A percentile compares a stretch with the other conserved stretches of the same genome.
Conservation (phyloP, 2,888 invertebrate species). For the Sphaerophoria taeniata region DNA sequence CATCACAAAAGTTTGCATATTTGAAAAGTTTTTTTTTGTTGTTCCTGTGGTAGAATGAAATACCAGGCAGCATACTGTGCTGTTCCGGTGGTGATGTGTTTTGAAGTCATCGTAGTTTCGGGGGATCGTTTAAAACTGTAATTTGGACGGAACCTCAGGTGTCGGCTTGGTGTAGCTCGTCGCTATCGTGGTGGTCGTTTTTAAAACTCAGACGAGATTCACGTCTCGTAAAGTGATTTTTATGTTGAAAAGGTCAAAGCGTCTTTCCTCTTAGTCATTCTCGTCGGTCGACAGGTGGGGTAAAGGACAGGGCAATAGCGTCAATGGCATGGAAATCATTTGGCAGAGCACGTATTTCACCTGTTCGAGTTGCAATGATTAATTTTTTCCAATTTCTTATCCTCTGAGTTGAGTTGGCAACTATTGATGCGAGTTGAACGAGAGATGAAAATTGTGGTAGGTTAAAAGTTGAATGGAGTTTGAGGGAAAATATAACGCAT, state of each 20-base stretch:
- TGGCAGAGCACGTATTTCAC: conserved; percentile 57
- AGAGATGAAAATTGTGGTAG: too few species aligned
- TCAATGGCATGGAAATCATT: conserved; percentile 20
- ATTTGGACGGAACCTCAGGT: conserved; percentile 55
- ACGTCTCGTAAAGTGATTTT: conserved; percentile 64
- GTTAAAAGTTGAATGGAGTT: too few species aligned
- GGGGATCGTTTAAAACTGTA: conserved; percentile 47
- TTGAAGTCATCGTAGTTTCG: not conserved
- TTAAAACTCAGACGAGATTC: conserved; percentile 26
- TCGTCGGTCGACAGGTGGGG: not conserved
- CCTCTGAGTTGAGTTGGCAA: conserved; percentile 3
- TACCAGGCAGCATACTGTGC: not conserved
- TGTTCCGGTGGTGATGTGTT: not conserved
- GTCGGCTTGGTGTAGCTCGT: not conserved
- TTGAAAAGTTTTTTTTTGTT: conserved; percentile 58
- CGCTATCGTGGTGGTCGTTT: too few species aligned
- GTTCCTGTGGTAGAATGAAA: not conserved
- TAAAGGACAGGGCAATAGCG: not conserved
- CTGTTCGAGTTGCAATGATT: conserved; percentile 65
- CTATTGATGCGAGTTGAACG: conserved; percentile 2
- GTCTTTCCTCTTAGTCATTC: not conserved
- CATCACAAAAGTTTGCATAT: conserved; percentile 64
- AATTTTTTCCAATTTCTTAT: conserved; percentile 33
- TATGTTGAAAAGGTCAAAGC: conserved; percentile 56
- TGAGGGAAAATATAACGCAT: too few species aligned